Evolutionary conservation across 37 sponge, comb jelly and placozoan species (phyloP).

Genomic region (Agelas oroides): DNA sequence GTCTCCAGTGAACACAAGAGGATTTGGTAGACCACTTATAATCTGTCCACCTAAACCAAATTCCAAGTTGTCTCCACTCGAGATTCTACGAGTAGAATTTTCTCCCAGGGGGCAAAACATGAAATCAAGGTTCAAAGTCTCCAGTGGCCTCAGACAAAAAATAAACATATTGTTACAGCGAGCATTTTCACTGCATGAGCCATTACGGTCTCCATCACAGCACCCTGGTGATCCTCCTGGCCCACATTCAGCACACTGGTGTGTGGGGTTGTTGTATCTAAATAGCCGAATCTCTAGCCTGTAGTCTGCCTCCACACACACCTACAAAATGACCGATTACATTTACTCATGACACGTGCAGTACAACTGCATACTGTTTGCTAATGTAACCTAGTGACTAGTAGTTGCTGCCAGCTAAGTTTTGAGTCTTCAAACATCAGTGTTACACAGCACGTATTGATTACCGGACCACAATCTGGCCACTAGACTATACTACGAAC

Average conservation of each 20-base stretch:
- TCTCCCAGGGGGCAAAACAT: conserved; percentile 18
- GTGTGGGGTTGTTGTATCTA: background rate
- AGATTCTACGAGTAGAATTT: background rate
- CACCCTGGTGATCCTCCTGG: background rate
- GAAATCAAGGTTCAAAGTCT: background rate
- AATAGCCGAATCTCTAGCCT: background rate
- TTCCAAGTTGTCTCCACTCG: background rate
- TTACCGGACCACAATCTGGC: too few species aligned
- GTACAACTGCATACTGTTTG: too few species aligned
- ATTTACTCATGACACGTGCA: too few species aligned
- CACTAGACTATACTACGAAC: too few species aligned
- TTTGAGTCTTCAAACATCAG: too few species aligned
- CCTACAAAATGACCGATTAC: too few species aligned
- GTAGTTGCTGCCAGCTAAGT: too few species aligned
- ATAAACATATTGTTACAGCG: conserved; percentile 15
- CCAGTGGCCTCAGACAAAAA: conserved; percentile 18
- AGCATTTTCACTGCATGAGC: background rate
- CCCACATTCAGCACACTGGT: background rate
- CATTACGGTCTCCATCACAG: conserved; percentile 9
- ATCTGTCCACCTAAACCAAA: too few species aligned
- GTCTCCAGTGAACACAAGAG: conserved; percentile 8
- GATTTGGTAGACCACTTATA: background rate
- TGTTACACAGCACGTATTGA: too few species aligned
- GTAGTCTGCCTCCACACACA: too few species aligned
- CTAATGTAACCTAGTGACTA: too few species aligned